Evolutionary conservation across 2,113 vertebrate species (phyloP), one percentile per base, ranked within the genome.

Genomic region (Fulica atra): DNA sequence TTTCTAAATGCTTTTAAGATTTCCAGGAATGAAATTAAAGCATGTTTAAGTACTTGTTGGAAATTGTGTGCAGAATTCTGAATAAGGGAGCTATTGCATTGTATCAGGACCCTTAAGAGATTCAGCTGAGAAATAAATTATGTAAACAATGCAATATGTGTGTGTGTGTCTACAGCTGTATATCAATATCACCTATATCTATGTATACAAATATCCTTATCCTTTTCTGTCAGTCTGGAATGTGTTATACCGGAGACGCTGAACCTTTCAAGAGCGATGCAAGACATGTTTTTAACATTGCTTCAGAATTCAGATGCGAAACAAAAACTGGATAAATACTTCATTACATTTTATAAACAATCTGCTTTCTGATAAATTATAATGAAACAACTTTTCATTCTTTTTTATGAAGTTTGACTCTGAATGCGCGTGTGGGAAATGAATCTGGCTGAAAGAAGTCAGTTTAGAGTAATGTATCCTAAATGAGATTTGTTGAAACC

Each of bases 1-100:
- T 98, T 97, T 94, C 93, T 71, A 73, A 93, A 64, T 48, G 79
- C 65, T 94, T 96, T 96, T 91, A 79, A 72, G 53, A 90, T 63
- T 95, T 97, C 82, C 84, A 53, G 18, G 97, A 97, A 96, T 89
- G 96, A 95, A 97, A 97, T 95, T 84, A 96, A 96, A 96, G 63
- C 92, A 89, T 92, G 61, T 96, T 97, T 96, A 96, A 97, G 88
- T 82, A 94, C 57, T 86, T 78, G 95, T 84, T 88, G 60, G 85
- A 86, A 95, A 88, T 48, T 88, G 84, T 73, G 70, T 88, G 78
- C 85, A 91, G 38, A 94, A 92, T 91, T 93, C 79, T 48, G 15
- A 87, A 70, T 68, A 71, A 96, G 80, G 86, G 70, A 95, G 70
- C 66, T 89, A 95, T 40, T 95, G 80, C 92, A 96, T 87, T 97